phyloP scores from a whole-genome alignment of 2,888 invertebrate species.

The Caenorhabditis angaria region DNA sequence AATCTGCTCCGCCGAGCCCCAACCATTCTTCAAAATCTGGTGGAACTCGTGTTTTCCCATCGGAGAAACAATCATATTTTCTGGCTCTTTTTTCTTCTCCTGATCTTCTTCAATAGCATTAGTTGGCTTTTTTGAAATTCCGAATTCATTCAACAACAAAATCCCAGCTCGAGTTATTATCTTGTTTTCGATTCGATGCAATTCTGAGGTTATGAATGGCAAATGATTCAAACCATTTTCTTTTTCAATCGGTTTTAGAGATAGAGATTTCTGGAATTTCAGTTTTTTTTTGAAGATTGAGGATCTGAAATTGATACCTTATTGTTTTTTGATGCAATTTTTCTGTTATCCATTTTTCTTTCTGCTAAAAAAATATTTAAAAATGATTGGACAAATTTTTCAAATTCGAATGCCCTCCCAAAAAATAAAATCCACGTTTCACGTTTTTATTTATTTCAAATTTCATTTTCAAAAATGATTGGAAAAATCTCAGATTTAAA shows the following conservation, averaged over 20 bases:
- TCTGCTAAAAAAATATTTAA: too few species aligned
- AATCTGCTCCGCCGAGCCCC: slow-evolving; percentile 5
- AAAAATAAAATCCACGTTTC: too few species aligned
- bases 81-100: background rate
- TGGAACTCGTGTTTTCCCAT: slow-evolving; percentile 29
- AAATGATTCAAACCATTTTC: background rate
- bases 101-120: background rate
- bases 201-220: background rate
- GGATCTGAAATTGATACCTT: too few species aligned
- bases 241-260: too few species aligned
- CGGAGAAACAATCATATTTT: slow-evolving; percentile 9
- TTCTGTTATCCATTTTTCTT: too few species aligned
- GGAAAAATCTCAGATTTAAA: too few species aligned
- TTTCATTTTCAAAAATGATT: too few species aligned
- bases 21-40: slow-evolving; percentile 17
- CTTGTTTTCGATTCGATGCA: slow-evolving; percentile 7
- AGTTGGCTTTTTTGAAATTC: background rate
- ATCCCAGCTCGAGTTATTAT: slow-evolving; percentile 22
- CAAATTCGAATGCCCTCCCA: too few species aligned
- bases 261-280: background rate
- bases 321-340: too few species aligned
- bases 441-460: too few species aligned
- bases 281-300: too few species aligned
- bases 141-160: slow-evolving; percentile 12
- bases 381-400: too few species aligned